A percentile compares a stretch with the other conserved stretches of the same genome.
phyloP scores from a whole-genome alignment of 2,888 invertebrate species.

The Catocala sponsa region DNA sequence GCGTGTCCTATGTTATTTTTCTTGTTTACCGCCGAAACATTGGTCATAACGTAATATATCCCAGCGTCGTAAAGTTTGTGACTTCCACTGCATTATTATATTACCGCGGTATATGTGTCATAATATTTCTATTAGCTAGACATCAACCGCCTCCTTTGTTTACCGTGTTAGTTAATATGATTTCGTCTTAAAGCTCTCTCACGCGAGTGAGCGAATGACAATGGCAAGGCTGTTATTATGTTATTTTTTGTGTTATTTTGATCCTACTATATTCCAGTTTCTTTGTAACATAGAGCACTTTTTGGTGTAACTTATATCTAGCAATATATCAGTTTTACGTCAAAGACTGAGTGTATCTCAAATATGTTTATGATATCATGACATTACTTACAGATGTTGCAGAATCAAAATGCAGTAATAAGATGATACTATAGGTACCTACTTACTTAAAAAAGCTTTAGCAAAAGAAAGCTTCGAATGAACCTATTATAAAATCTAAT shows the following conservation, averaged over 20 bases:
- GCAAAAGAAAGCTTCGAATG: too few species aligned
- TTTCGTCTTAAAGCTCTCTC: conserved; percentile 27
- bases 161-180: conserved; percentile 38
- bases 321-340: neutral
- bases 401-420: too few species aligned
- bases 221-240: conserved; percentile 3
- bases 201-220: conserved; percentile 11
- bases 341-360: neutral
- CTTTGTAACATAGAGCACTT: neutral
- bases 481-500: too few species aligned
- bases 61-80: conserved; percentile 49
- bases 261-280: neutral
- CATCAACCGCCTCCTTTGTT: conserved; percentile 48
- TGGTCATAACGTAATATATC: conserved; percentile 47
- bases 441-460: too few species aligned
- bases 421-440: too few species aligned
- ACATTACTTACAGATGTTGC: too few species aligned
- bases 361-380: neutral
- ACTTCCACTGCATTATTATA: conserved; percentile 51
- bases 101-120: conserved; percentile 45
- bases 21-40: conserved; percentile 41
- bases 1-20: conserved; percentile 32
- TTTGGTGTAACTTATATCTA: neutral
- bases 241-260: conserved; percentile 4
- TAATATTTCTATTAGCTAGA: conserved; percentile 55